Conservation (phyloP, 2,113 vertebrate species). For the Accipiter virgatus region DNA sequence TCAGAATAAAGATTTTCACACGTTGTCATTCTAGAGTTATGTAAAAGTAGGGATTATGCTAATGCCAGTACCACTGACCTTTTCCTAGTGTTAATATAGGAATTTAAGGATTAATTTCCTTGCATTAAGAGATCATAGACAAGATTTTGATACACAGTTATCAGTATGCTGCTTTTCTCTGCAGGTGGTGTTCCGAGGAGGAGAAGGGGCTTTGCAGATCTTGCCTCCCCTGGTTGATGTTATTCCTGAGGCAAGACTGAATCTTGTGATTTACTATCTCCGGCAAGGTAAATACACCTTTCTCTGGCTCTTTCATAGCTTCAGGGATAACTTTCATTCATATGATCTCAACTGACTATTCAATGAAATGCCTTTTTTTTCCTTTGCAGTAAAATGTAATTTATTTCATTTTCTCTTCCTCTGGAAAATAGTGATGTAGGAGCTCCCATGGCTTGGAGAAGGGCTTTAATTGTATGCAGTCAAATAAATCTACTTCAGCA, state of each 20-base stretch:
- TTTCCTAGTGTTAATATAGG: not conserved
- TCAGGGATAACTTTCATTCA: not conserved
- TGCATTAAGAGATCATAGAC: not conserved
- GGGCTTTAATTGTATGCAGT: not conserved
- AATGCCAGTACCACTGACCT: not conserved
- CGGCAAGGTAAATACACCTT: slow-evolving; percentile 82
- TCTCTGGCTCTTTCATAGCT: not conserved
- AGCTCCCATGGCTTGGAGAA: not conserved
- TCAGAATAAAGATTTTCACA: not conserved
- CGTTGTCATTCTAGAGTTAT: not conserved
- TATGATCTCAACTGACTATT: not conserved
- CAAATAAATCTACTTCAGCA: not conserved
- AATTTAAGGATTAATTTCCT: not conserved
- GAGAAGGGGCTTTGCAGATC: slow-evolving; percentile 92
- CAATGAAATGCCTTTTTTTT: not conserved
- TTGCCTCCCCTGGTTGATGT: slow-evolving; percentile 94
- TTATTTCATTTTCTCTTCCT: not conserved
- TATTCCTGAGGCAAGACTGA: slow-evolving; percentile 94
- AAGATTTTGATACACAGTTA: not conserved
- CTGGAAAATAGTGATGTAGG: not conserved
- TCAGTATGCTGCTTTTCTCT: not conserved
- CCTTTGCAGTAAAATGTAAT: not conserved
- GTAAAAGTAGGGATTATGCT: not conserved
- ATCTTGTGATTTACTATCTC: slow-evolving; percentile 97
- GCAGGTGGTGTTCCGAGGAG: slow-evolving; percentile 94